Percentiles rank a stretch among this genome's conserved stretches.
Conservation (phyloP, 2,113 vertebrate species). For the Ovis aries region DNA sequence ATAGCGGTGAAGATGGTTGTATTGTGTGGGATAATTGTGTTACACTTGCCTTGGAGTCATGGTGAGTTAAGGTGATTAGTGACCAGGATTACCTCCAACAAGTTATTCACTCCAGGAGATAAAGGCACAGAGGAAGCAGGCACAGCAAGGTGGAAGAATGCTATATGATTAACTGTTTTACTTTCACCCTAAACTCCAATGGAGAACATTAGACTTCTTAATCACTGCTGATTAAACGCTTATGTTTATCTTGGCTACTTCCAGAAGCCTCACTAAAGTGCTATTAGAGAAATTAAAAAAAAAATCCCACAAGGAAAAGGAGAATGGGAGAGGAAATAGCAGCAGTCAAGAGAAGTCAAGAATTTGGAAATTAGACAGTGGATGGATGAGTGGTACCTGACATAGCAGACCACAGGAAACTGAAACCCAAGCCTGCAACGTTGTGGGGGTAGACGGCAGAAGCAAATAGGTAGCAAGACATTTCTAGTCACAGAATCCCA, state of each 20-base stretch:
- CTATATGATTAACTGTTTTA: conserved; percentile 46
- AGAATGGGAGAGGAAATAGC: conserved; percentile 18
- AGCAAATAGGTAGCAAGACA: neutral
- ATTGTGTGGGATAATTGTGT: neutral
- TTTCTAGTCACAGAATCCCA: neutral
- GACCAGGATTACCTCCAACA: neutral
- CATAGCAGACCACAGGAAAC: neutral
- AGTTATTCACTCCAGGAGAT: neutral
- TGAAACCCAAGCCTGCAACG: neutral
- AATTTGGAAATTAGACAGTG: conserved; percentile 28
- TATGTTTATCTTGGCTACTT: conserved; percentile 59
- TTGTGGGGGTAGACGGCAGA: neutral
- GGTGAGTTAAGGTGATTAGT: neutral
- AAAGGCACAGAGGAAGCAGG: conserved; percentile 7
- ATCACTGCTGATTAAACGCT: conserved; percentile 53
- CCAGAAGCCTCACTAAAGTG: conserved; percentile 54
- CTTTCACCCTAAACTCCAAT: conserved; percentile 30
- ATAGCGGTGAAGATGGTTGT: neutral
- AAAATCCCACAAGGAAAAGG: conserved; percentile 23
- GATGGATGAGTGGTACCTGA: conserved; percentile 10
- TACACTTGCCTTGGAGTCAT: neutral
- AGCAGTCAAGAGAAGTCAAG: conserved; percentile 22
- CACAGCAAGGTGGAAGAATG: conserved; percentile 47
- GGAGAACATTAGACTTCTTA: conserved; percentile 52
- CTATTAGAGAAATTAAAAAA: conserved; percentile 26